Evolutionary conservation across 2,113 vertebrate genomes (phyloP), one percentile per base, ranked within the genome.

Genomic region (Leucoraja erinaceus): DNA sequence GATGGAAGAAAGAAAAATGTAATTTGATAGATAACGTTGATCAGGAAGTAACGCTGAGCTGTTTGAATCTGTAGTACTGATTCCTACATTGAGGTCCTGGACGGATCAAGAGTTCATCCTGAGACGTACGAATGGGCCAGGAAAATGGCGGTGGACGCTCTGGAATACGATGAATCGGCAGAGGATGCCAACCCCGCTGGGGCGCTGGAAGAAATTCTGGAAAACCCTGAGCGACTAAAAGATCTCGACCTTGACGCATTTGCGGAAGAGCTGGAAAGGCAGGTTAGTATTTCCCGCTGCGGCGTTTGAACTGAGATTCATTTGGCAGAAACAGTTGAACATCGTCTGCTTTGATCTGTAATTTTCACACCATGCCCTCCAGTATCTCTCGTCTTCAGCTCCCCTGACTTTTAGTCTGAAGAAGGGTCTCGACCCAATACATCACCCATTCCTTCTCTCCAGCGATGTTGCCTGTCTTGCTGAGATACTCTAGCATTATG

Each of bases 121-220:
- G 99, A 99, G 96, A 99, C 98, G 0, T 99, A 99, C 0, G 99
- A 99, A 93, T 99, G 98, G 99, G 98, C 99, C 33, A 97, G 99
- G 83, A 99, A 99, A 94, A 99, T 99, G 99, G 99, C 99, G 0
- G 98, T 99, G 68, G 98, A 99, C 93, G 99, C 99, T 31, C 95
- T 99, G 0, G 98, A 99, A 94, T 99, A 99, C 0, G 98, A 99
- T 20, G 98, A 99, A 93, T 99, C 99, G 0, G 99, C 99, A 1
- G 99, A 99, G 93, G 98, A 99, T n/a, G 99, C 99, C 47, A 99
- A 99, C 95, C 99, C 98, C 0, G 98, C 99, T 0, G 99, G 98
- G 92, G 99, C 99, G 11, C 96, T 99, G 18, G 99, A 99, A 94
- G 99, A 99, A 95, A 99, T 99, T 94, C 94, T 99, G 81, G 99